Evolutionary conservation across 2,113 vertebrate species (phyloP).

Genomic region (Aviceda subcristata): DNA sequence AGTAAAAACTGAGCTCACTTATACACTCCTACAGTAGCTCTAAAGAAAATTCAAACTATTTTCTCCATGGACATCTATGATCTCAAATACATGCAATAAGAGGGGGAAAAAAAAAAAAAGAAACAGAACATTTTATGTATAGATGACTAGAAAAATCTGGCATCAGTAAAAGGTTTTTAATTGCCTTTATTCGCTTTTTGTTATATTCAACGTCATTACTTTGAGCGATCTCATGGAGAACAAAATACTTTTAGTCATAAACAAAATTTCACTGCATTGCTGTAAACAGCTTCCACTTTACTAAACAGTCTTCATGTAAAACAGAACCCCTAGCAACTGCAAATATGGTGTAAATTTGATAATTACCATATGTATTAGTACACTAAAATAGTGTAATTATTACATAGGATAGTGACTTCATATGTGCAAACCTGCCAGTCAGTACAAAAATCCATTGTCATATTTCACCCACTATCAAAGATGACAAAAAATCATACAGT

Average conservation of each 20-base stretch:
- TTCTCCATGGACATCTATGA: neutral
- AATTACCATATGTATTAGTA: neutral
- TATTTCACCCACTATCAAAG: neutral
- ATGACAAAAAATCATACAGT: neutral
- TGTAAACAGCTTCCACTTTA: neutral
- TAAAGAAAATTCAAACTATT: neutral
- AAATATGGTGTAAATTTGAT: neutral
- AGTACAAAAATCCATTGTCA: neutral
- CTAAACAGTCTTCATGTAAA: neutral
- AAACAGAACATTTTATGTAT: neutral
- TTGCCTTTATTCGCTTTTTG: neutral
- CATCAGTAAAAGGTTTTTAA: neutral
- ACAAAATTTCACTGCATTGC: neutral
- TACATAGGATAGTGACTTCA: neutral
- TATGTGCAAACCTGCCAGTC: neutral
- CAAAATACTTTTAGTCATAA: neutral
- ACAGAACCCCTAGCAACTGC: neutral
- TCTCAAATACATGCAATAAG: neutral
- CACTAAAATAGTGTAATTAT: fast-evolving
- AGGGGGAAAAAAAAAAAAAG: too few species aligned
- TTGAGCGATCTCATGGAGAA: neutral
- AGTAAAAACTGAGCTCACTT: neutral
- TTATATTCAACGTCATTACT: fast-evolving
- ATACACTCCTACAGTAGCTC: neutral
- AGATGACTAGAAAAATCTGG: neutral